Conservation (phyloP, 2,113 vertebrate species). For the Dromaius novaehollandiae region DNA sequence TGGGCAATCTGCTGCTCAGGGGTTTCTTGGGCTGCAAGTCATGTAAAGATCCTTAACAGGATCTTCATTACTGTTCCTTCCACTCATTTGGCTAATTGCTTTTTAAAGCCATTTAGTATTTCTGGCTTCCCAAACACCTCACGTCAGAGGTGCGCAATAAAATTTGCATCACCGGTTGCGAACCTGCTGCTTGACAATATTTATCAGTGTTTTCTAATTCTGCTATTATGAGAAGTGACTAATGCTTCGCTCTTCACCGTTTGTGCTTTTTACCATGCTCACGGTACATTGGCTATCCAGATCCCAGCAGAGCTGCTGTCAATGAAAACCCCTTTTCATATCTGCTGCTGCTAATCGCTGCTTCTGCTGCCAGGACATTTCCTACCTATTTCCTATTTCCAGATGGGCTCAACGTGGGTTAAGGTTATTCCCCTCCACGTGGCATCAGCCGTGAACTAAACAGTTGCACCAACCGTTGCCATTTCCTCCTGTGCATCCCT, state of each 20-base stretch:
- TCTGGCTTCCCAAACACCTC: neutral
- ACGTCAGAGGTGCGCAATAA: neutral
- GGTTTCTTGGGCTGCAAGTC: neutral
- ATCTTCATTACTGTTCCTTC: neutral
- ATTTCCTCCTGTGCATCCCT: too few relatives aligned
- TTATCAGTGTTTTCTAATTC: neutral
- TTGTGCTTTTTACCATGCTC: neutral
- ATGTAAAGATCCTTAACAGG: neutral
- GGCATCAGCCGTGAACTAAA: neutral
- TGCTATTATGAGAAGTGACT: neutral
- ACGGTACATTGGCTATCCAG: neutral
- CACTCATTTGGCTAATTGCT: neutral
- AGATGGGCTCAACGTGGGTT: neutral
- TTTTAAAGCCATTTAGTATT: neutral
- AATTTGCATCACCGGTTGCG: neutral
- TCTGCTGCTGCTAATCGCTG: neutral
- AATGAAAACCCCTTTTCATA: neutral
- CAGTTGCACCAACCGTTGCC: neutral
- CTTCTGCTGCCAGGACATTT: neutral
- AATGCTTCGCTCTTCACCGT: neutral
- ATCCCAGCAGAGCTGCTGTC: neutral
- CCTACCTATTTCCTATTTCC: neutral
- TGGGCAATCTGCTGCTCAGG: neutral
- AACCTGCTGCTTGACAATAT: neutral
- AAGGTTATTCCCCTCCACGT: neutral